Evolutionary conservation across 1,140 invertebrate species (phyloP).

Genomic region (Probaryconus sp.): DNA sequence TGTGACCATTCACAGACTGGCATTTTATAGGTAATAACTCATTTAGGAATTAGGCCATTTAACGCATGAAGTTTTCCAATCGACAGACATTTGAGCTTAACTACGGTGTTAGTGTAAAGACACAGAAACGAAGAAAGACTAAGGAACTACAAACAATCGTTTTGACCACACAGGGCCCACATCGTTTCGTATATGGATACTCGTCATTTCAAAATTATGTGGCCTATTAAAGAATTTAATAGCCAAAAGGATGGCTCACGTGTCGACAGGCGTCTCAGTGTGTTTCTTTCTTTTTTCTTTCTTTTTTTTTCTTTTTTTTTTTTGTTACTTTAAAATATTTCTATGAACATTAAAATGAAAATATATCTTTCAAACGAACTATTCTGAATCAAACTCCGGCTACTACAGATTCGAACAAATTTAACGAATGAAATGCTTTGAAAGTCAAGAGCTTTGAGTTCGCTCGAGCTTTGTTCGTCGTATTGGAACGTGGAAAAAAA

Average conservation of each 20-base stretch:
- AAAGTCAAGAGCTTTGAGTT: no score
- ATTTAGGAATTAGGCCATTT: constrained; percentile 72
- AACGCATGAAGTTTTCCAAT: constrained; percentile 69
- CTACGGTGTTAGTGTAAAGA: constrained; percentile 4
- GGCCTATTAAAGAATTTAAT: neutral
- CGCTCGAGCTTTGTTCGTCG: no score
- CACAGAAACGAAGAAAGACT: constrained; percentile 16
- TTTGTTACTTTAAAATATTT: no score
- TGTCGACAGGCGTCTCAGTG: neutral
- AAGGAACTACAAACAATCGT: constrained; percentile 25
- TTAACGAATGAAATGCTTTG: no score
- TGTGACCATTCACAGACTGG: constrained; percentile 66
- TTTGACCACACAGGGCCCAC: neutral
- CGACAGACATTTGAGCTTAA: constrained; percentile 63
- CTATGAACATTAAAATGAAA: no score
- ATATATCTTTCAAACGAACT: no score
- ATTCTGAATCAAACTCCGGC: no score
- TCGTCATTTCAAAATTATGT: constrained; percentile 1
- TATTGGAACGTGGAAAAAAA: neutral
- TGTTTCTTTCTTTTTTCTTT: neutral
- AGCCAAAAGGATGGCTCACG: neutral
- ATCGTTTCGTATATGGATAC: neutral
- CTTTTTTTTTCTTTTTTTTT: no score
- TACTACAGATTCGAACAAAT: no score
- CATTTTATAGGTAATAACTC: constrained; percentile 75